phyloP scores from a whole-genome alignment of 2,888 invertebrate species.

The Epirrita christyi region DNA sequence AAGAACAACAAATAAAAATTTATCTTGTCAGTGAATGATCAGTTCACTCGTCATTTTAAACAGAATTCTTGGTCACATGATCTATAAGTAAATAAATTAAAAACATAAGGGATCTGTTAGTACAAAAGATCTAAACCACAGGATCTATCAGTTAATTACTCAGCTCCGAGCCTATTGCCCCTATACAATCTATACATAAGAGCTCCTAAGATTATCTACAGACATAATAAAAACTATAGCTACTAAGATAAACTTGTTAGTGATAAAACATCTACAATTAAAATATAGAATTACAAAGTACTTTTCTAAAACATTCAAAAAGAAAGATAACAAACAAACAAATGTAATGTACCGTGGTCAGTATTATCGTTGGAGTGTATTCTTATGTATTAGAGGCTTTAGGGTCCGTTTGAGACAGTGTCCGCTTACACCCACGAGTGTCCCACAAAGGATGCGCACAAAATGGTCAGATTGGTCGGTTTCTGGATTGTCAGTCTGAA shows the following conservation, averaged over 20 bases:
- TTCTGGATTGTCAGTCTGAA: not conserved
- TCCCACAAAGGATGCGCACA: constrained; percentile 46
- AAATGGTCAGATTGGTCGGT: not conserved
- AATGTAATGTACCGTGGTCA: constrained; percentile 47
- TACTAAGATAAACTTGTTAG: constrained; percentile 24
- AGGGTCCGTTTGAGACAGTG: constrained; percentile 40
- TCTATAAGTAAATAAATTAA: too few species aligned
- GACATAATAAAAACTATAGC: not conserved
- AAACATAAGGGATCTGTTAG: too few species aligned
- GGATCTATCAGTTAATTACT: too few species aligned
- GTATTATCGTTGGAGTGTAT: constrained; percentile 21
- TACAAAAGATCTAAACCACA: too few species aligned
- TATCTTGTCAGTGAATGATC: too few species aligned
- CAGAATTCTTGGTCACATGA: too few species aligned
- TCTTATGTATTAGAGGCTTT: not conserved
- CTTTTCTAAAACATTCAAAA: constrained; percentile 29
- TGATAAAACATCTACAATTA: constrained; percentile 11
- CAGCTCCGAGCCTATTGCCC: too few species aligned
- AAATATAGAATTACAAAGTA: constrained; percentile 26
- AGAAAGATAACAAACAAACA: constrained; percentile 44
- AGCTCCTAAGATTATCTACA: too few species aligned
- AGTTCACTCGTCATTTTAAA: too few species aligned
- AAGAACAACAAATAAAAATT: too few species aligned
- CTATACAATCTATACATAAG: too few species aligned
- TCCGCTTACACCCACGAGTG: constrained; percentile 53